phyloP scores from a whole-genome alignment of 2,113 vertebrate genomes.

The Pogona vitticeps region DNA sequence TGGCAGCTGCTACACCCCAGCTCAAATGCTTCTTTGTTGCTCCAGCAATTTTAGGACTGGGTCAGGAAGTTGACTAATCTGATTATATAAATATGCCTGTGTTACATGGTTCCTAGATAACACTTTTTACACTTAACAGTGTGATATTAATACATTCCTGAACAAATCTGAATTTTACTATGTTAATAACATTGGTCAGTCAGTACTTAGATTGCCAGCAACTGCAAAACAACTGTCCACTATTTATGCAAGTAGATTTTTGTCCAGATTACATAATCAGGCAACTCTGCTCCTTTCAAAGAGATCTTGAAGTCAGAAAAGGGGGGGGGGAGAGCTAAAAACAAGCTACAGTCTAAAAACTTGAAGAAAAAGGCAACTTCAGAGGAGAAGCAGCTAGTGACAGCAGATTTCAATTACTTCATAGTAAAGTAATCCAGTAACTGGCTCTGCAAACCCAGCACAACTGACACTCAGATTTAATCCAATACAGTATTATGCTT shows the following conservation, averaged over 20 bases:
- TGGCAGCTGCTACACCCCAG: background rate
- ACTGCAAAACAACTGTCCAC: background rate
- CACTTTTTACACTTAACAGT: background rate
- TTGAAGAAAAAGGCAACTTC: background rate
- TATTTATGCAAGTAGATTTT: background rate
- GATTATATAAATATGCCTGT: background rate
- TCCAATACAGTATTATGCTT: constrained; percentile 24
- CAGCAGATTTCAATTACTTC: constrained; percentile 3
- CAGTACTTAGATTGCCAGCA: background rate
- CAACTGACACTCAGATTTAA: background rate
- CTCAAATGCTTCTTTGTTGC: background rate
- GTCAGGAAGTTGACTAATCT: background rate
- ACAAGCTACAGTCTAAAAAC: background rate
- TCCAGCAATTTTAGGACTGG: background rate
- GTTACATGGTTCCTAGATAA: background rate
- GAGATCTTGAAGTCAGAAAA: background rate
- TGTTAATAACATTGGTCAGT: rapidly evolving
- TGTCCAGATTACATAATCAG: background rate
- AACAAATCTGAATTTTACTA: background rate
- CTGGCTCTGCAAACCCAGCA: background rate
- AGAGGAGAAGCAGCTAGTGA: background rate
- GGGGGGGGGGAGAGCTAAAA: background rate
- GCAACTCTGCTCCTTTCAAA: background rate
- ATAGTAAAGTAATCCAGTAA: constrained; percentile 13
- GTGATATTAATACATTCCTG: rapidly evolving